Base-by-base conservation (phyloP, 2,797 vertebrate genomes). In the Chanos chanos region DNA sequence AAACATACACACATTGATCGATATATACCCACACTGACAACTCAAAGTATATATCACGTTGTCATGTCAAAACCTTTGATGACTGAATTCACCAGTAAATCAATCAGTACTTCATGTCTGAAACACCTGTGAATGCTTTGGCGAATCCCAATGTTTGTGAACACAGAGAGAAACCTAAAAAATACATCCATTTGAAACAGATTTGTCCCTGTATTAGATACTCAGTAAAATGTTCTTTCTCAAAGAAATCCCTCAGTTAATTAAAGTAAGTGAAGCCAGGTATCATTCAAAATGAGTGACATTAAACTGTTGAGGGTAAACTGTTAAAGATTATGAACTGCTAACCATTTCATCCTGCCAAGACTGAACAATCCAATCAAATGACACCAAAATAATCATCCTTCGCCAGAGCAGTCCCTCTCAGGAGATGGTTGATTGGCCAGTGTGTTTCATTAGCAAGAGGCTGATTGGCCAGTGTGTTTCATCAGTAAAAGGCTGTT, bases 21-120 rank as follows among this genome's bases (percentile, higher is more conserved):
- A 74, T 77, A 82, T 78, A 77, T 79, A 77, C 67, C 53, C 25
- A 65, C 31, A 24, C 25, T 48, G 58, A 10, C 8, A 7, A 55
- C 39, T 55, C 19, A 48, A 41, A 40, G 74, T 72, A 82, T 78
- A 82, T 78, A 80, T 81, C 68, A 25, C 47, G 50, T 65, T 58
- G 25, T 75, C 27, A 68, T n/a, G 43, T 36, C 27, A 6, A 37
- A 24, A 31, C 28, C 5, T 15, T 36, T 36, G 43, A 45, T 9
- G 19, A 18, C 30, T 19, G 33, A 15, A 57, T 44, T 8, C 57
- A 25, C 5, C 37, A 27, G 7, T 12, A 56, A 52, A 7, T 21
- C 30, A 27, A 21, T 34, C 43, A 22, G 30, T 39, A 50, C 41
- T 41, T 44, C 12, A 24, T 41, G 34, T 50, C 5, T 22, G 8